Conservation (phyloP, 2,797 vertebrate genomes). For the Alcedo quadribrachys region DNA sequence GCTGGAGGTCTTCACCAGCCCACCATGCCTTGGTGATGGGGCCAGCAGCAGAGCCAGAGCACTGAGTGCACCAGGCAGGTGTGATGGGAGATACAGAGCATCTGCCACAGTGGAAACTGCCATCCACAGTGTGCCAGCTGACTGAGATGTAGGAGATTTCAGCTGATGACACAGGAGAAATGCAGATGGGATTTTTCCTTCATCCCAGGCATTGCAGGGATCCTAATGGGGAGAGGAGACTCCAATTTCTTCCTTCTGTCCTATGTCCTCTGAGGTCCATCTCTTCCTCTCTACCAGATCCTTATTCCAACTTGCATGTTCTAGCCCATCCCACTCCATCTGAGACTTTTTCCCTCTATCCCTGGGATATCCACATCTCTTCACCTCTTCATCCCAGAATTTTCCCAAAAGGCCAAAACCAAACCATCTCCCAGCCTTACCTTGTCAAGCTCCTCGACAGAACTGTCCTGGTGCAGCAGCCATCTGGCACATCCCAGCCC, state of each 20-base stretch:
- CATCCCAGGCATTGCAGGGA: background rate
- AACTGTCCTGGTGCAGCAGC: background rate
- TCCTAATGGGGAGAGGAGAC: background rate
- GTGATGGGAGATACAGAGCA: background rate
- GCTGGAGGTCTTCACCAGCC: background rate
- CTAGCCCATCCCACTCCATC: background rate
- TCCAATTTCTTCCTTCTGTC: background rate
- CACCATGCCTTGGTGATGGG: background rate
- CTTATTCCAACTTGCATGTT: background rate
- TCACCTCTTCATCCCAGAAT: background rate
- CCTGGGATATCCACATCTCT: background rate
- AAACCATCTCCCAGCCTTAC: background rate
- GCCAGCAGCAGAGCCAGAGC: background rate
- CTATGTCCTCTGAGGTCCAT: background rate
- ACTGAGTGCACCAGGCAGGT: background rate
- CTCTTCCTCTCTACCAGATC: background rate
- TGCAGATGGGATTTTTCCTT: background rate
- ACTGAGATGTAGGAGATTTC: background rate
- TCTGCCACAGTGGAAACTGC: background rate
- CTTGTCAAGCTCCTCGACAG: background rate
- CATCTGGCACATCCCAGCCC: background rate
- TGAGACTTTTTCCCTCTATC: background rate
- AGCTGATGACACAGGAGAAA: background rate
- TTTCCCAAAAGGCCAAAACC: background rate
- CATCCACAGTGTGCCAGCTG: accelerated